A percentile compares a stretch with the other conserved stretches of the same genome.
These are phyloP conservation scores for Hypothenemus hampei DNA, from an alignment of 1,140 invertebrate genomes.

Conservation along the genomic window DNA sequence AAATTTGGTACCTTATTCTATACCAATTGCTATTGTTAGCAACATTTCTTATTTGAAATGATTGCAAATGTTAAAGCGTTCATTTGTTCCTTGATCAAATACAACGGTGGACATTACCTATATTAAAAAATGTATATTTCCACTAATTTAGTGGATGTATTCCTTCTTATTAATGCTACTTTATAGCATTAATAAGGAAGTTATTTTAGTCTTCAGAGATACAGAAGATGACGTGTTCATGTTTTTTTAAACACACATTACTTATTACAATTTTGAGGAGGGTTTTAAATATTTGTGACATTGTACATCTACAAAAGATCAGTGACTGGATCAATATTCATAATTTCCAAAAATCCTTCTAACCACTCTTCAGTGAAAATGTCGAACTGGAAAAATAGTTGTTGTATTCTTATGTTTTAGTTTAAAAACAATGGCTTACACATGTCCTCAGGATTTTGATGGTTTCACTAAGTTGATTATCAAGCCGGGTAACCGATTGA, in stretches of 20 bases:
- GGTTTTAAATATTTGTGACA: slow-evolving; percentile 19
- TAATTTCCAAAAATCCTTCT: neutral
- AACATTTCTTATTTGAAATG: no score
- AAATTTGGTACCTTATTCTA: no score
- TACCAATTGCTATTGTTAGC: no score
- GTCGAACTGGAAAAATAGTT: neutral
- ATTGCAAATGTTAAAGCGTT: no score
- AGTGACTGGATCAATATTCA: slow-evolving; percentile 9
- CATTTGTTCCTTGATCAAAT: no score
- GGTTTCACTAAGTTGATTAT: slow-evolving; percentile 74
- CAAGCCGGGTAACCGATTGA: slow-evolving; percentile 81
- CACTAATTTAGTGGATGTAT: neutral
- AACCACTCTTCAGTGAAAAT: neutral
- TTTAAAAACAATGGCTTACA: slow-evolving; percentile 51
- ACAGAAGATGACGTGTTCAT: neutral
- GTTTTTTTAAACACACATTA: neutral
- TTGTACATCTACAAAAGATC: slow-evolving; percentile 15
- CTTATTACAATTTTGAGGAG: slow-evolving; percentile 15
- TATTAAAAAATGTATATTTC: neutral
- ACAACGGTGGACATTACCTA: neutral
- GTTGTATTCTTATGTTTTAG: slow-evolving; percentile 13
- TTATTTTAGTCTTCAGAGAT: neutral
- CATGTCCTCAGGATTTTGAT: slow-evolving; percentile 68
- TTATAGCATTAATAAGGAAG: neutral
- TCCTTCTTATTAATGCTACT: neutral